These are phyloP conservation scores for Crotalus viridis DNA, from an alignment of 2,113 vertebrate species.

Conservation along the genomic window DNA sequence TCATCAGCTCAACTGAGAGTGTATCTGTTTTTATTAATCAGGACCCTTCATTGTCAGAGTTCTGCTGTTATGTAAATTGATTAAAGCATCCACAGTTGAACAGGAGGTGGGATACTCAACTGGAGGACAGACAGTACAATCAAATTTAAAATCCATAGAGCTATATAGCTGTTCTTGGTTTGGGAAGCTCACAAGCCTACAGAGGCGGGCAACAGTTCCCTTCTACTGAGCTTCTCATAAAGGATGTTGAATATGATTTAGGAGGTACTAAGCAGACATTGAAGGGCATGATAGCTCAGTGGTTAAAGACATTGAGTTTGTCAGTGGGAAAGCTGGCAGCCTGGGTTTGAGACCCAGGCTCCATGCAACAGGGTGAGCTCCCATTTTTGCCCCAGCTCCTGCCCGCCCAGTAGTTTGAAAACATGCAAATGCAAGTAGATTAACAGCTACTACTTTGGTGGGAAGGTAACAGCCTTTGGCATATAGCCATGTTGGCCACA, in stretches of 20 bases:
- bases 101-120: not conserved
- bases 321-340: not conserved
- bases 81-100: not conserved
- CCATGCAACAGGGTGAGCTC: fast-evolving
- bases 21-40: not conserved
- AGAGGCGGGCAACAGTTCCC: not conserved
- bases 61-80: not conserved
- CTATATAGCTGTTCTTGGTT: not conserved
- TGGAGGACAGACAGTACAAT: not conserved
- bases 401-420: not conserved
- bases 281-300: not conserved
- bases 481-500: not conserved
- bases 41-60: not conserved
- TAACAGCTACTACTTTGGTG: too few relatives aligned
- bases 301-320: not conserved
- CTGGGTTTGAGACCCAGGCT: not conserved
- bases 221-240: not conserved
- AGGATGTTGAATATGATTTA: not conserved
- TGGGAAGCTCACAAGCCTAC: not conserved
- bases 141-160: not conserved
- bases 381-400: not conserved
- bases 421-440: too few relatives aligned
- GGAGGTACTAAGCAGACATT: not conserved
- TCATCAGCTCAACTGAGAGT: not conserved
- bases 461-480: not conserved